phyloP scores from a whole-genome alignment of 2,113 vertebrate species.

The Tapirus terrestris region DNA sequence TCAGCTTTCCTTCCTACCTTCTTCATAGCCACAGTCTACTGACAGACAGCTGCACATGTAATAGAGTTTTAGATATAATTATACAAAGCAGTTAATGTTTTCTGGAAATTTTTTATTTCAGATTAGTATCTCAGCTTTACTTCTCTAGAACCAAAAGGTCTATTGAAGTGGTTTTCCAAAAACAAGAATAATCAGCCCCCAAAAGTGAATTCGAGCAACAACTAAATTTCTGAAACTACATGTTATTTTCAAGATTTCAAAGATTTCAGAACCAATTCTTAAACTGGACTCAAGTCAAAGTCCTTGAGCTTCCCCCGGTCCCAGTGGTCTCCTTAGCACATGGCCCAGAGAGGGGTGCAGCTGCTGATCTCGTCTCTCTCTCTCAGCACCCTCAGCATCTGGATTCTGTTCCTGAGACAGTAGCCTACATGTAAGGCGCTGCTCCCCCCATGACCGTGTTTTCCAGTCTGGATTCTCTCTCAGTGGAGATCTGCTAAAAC shows the following conservation, averaged over 20 bases:
- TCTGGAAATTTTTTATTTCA: neutral
- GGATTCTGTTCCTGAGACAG: neutral
- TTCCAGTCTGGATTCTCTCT: neutral
- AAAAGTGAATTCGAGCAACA: neutral
- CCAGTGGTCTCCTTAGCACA: neutral
- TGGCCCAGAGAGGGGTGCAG: too few relatives aligned
- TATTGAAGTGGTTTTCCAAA: neutral
- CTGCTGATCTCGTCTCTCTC: too few relatives aligned
- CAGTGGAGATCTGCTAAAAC: neutral
- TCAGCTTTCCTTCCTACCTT: neutral
- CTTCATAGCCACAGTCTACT: neutral
- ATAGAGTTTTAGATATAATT: neutral
- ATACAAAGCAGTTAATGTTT: neutral
- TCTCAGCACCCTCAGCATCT: neutral
- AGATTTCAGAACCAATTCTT: neutral
- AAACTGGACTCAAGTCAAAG: neutral
- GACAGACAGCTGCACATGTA: neutral
- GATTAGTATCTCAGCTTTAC: neutral
- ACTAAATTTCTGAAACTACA: neutral
- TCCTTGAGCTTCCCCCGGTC: neutral
- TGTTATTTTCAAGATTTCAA: conserved; percentile 19
- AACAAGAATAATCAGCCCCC: neutral
- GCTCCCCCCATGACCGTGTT: neutral
- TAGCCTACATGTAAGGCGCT: neutral
- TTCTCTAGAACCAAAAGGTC: neutral